Percentiles rank a stretch among this genome's conserved stretches.
Evolutionary conservation across 2,797 vertebrate genomes (phyloP).

Genomic region (Arnoldichthys spilopterus): DNA sequence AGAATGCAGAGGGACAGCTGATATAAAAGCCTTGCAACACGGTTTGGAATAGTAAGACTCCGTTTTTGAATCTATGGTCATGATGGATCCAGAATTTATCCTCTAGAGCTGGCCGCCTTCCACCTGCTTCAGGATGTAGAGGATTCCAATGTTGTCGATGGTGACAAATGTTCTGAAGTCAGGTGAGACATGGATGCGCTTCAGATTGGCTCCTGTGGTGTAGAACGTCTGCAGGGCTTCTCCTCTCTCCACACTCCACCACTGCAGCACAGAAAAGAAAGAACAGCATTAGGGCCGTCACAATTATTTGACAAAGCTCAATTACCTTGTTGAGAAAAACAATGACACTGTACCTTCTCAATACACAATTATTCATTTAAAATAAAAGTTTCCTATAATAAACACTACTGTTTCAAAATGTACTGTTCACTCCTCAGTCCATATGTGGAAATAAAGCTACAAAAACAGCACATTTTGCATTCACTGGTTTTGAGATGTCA

Average conservation of each 20-base stretch:
- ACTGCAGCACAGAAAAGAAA: constrained; percentile 34
- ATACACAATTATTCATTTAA: no score
- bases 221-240: constrained; percentile 92
- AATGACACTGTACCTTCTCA: no score
- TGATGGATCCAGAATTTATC: background rate
- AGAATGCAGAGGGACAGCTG: background rate
- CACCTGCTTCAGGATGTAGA: constrained; percentile 89
- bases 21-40: constrained; percentile 11
- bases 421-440: no score
- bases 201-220: constrained; percentile 87
- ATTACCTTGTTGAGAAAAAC: no score
- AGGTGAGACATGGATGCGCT: constrained; percentile 87
- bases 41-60: background rate
- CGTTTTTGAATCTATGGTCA: background rate
- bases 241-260: constrained; percentile 88
- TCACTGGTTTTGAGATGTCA: no score
- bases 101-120: constrained; percentile 58
- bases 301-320: no score
- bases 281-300: background rate
- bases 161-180: constrained; percentile 91
- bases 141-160: constrained; percentile 93
- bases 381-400: no score
- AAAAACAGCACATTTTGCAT: no score
- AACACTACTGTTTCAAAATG: no score
- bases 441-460: no score